Evolutionary conservation across 2,888 invertebrate genomes (phyloP), one percentile per base, ranked within the genome.

Genomic region (Campaea margaritaria): DNA sequence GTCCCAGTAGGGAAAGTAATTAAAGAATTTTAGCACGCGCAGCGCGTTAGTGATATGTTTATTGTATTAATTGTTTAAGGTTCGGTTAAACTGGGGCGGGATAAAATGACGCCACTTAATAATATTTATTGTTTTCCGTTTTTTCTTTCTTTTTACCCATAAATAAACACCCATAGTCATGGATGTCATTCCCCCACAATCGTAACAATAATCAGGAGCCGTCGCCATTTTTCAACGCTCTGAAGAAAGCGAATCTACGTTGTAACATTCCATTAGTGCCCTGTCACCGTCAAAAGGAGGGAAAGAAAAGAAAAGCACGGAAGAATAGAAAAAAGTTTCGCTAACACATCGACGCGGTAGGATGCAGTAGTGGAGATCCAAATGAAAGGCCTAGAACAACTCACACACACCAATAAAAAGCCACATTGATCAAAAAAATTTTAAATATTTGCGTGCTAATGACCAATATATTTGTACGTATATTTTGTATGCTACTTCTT

Each of bases 181-280:
- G 28, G 49, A 16, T 48, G 47, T 36, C 51, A 51, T 46, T 58
- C 55, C 64, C 48, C 49, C 61, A 63, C 61, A 51, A 38, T 58
- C 61, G 59, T 59, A 65, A 67, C 67, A 74, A 72, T 69, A 65
- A 68, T 65, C 68, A 43, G 15, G 57, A 58, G 70, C 65, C 78
- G 74, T 76, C 85, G 81, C 83, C 82, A 87, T 87, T 83, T 81
- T 75, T 71, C 75, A 74, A 69, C 44, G 41, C 58, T 47, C 45
- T 58, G 72, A 80, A 79, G 81, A 82, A 79, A 78, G 75, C 72
- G 85, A 80, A 85, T 82, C 81, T 77, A 74, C 76, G 67, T 69
- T 74, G 81, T 79, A 78, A 79, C 82, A 83, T 88, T 89, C 89
- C 90, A 90, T 90, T 90, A 89, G 87, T 73, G 81, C 78, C 70